Percentiles rank a stretch among this genome's conserved stretches.
These are phyloP conservation scores for Cladorhizidae sp. DNA, from an alignment of 37 sponge, comb jelly and placozoan species.

Conservation along the genomic window DNA sequence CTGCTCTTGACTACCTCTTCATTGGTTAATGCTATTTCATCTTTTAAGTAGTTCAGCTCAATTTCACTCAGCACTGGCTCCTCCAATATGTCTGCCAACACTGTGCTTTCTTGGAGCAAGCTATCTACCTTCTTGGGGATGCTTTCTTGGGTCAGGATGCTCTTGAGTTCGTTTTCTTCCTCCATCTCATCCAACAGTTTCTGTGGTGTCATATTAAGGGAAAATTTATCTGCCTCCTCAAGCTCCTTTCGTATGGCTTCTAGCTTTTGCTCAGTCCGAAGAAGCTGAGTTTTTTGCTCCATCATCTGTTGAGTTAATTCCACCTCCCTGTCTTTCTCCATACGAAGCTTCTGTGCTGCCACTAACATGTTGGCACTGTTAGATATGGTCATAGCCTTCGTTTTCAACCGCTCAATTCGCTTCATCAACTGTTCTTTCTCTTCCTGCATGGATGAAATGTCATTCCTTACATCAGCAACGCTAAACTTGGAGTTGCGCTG, in stretches of 20 bases:
- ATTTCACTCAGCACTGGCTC: constrained; percentile 84
- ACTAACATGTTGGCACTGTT: constrained; percentile 65
- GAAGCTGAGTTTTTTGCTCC: constrained; percentile 76
- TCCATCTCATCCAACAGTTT: constrained; percentile 66
- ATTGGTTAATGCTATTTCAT: constrained; percentile 65
- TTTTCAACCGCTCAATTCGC: constrained; percentile 70
- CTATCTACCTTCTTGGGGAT: constrained; percentile 79
- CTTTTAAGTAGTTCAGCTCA: constrained; percentile 71
- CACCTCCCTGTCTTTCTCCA: constrained; percentile 64
- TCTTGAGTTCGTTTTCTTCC: constrained; percentile 77
- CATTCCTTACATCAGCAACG: constrained; percentile 87
- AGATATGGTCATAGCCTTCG: constrained; percentile 57
- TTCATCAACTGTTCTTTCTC: constrained; percentile 88
- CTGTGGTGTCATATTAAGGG: constrained; percentile 63
- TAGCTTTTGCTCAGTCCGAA: constrained; percentile 75
- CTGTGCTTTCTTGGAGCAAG: constrained; percentile 60
- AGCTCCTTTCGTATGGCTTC: constrained; percentile 67
- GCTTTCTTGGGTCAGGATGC: constrained; percentile 68
- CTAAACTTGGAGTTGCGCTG: constrained; percentile 76
- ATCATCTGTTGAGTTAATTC: constrained; percentile 61
- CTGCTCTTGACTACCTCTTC: constrained; percentile 65
- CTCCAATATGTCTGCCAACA: constrained; percentile 72
- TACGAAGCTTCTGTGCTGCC: constrained; percentile 72
- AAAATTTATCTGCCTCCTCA: constrained; percentile 44
- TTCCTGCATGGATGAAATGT: constrained; percentile 97